phyloP scores from a whole-genome alignment of 2,113 vertebrate species.

The Vulpes lagopus region DNA sequence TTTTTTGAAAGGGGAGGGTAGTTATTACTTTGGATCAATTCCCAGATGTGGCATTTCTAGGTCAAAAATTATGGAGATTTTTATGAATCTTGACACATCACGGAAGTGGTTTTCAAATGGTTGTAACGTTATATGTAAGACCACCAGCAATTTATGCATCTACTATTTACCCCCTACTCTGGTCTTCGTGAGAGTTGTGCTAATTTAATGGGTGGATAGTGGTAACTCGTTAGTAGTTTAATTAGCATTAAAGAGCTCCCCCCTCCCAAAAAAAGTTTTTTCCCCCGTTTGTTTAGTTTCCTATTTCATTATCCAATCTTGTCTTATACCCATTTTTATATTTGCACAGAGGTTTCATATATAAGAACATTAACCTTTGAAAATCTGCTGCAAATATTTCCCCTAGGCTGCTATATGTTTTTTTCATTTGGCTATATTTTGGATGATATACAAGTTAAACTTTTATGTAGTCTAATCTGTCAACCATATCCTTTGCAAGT shows the following conservation, averaged over 20 bases:
- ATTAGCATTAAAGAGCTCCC: not conserved
- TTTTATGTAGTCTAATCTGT: constrained; percentile 2
- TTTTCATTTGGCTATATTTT: constrained; percentile 36
- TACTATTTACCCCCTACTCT: not conserved
- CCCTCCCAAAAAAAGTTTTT: not conserved
- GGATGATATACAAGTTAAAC: not conserved
- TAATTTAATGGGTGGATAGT: constrained; percentile 38
- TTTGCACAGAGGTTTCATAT: not conserved
- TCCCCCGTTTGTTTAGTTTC: not conserved
- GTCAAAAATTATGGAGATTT: constrained; percentile 35
- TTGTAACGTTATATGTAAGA: not conserved
- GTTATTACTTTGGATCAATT: constrained; percentile 10
- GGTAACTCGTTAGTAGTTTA: not conserved
- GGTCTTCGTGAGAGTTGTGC: not conserved
- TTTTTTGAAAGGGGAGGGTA: not conserved
- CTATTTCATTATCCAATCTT: not conserved
- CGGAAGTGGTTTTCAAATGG: not conserved
- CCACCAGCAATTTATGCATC: not conserved
- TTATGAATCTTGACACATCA: constrained; percentile 20
- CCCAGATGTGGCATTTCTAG: constrained; percentile 16
- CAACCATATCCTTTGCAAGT: not conserved
- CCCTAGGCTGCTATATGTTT: not conserved
- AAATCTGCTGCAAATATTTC: constrained; percentile 49
- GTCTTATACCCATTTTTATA: not conserved
- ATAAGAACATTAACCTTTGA: not conserved